phyloP scores from a whole-genome alignment of 2,113 vertebrate species.

The Anoura caudifer region DNA sequence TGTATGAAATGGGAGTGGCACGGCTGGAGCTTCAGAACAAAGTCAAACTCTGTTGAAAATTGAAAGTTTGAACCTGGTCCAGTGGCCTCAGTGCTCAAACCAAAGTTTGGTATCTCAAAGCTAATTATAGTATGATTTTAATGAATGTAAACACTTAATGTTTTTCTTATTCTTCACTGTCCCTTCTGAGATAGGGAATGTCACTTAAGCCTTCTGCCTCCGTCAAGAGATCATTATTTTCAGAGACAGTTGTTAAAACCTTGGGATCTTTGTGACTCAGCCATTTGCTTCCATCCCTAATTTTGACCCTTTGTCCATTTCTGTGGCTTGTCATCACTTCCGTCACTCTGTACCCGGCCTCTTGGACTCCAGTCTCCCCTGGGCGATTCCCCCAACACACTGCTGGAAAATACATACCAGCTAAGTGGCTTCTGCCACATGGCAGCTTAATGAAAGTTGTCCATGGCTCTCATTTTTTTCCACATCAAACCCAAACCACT shows the following conservation, averaged over 20 bases:
- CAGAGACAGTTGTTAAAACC: background rate
- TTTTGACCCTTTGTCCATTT: background rate
- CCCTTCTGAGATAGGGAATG: background rate
- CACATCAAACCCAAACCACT: background rate
- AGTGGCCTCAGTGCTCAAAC: background rate
- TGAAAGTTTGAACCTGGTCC: background rate
- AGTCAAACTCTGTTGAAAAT: background rate
- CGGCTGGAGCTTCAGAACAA: background rate
- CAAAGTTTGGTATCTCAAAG: background rate
- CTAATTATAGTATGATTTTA: background rate
- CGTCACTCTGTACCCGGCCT: background rate
- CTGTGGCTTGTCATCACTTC: background rate
- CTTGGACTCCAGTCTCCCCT: background rate
- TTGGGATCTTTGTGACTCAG: background rate
- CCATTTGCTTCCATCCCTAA: background rate
- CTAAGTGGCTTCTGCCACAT: background rate
- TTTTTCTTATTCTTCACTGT: background rate
- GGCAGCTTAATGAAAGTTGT: background rate
- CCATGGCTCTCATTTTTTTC: background rate
- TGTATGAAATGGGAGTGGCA: background rate
- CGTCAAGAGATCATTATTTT: background rate
- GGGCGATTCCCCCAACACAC: fast-evolving
- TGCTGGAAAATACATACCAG: background rate
- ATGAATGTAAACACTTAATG: background rate
- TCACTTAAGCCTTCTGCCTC: background rate